A percentile compares a stretch with the other conserved stretches of the same genome.
phyloP scores from a whole-genome alignment of 2,797 vertebrate species.

The Melanogrammus aeglefinus region DNA sequence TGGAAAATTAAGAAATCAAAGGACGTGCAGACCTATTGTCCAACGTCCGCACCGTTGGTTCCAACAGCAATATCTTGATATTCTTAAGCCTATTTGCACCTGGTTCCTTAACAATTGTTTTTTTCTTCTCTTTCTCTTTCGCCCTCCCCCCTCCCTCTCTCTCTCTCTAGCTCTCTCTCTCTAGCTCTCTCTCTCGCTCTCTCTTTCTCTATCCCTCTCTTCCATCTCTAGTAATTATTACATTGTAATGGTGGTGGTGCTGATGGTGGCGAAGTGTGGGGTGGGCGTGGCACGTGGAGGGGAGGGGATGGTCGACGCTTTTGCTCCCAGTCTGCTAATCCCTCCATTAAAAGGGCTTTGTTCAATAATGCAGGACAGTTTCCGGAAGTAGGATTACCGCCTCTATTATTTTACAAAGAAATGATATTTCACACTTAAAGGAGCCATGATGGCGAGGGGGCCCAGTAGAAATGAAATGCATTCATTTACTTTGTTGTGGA shows the following conservation, averaged over 20 bases:
- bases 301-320: conserved; percentile 81
- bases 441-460: conserved; percentile 66
- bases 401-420: conserved; percentile 94
- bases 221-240: conserved; percentile 92
- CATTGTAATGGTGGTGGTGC: conserved; percentile 76
- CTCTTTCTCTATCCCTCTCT: conserved; percentile 48
- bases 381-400: conserved; percentile 98
- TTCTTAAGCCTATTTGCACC: neutral
- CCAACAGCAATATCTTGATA: neutral
- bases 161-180: conserved; percentile 45
- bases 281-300: conserved; percentile 43
- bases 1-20: neutral
- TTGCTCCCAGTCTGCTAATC: conserved; percentile 92
- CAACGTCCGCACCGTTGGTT: too few species aligned
- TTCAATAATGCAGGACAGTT: conserved; percentile 98
- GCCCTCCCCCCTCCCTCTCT: too few species aligned
- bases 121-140: too few species aligned
- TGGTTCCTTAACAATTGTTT: neutral
- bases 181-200: conserved; percentile 30
- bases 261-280: conserved; percentile 43
- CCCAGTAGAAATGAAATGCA: conserved; percentile 48
- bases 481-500: conserved; percentile 50
- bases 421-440: conserved; percentile 96
- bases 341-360: conserved; percentile 95
- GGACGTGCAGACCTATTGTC: neutral